A percentile compares a stretch with the other conserved stretches of the same genome.
Evolutionary conservation across 2,113 vertebrate genomes (phyloP).

Genomic region (Dasyprocta punctata): DNA sequence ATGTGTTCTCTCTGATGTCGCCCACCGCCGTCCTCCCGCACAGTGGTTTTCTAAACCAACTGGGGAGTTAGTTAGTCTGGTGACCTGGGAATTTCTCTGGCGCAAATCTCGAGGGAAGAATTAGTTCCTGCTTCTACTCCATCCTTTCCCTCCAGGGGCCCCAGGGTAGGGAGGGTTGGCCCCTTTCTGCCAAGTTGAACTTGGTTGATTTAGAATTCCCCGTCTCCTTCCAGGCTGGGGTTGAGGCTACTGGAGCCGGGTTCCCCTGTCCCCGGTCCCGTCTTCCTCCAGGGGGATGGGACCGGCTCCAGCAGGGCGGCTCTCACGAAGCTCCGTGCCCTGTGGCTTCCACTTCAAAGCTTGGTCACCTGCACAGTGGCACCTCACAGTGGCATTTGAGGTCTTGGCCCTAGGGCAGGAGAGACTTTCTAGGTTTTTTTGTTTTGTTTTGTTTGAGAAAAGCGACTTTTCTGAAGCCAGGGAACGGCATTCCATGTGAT

Average conservation of each 20-base stretch:
- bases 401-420: not conserved
- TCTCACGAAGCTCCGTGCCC: not conserved
- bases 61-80: no score
- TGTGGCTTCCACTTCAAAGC: not conserved
- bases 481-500: not conserved
- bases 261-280: not conserved
- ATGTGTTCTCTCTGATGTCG: not conserved
- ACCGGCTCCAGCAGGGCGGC: not conserved
- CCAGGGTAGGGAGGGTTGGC: not conserved
- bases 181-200: not conserved
- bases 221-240: not conserved
- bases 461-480: not conserved
- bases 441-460: no score
- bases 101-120: not conserved
- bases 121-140: rapidly evolving
- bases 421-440: not conserved
- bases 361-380: not conserved
- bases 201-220: not conserved
- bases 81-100: not conserved
- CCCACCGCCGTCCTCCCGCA: not conserved
- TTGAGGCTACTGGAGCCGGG: not conserved
- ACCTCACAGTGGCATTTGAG: not conserved
- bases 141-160: not conserved
- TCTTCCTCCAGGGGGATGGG: not conserved
- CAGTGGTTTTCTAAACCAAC: not conserved